Evolutionary conservation across 1,140 invertebrate species (phyloP).

Genomic region (Hycleus cichorii): DNA sequence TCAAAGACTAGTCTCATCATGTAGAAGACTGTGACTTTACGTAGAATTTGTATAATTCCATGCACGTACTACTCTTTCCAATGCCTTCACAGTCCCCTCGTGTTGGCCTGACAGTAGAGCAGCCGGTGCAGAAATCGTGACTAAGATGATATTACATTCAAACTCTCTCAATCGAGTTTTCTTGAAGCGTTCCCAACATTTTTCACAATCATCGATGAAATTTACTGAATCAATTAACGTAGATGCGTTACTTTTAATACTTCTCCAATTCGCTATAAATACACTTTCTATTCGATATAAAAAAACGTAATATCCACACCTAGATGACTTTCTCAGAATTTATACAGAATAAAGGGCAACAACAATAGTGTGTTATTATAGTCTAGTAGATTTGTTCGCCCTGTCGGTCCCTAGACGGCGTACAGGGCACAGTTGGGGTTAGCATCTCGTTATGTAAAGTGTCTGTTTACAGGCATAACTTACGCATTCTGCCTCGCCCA

Average conservation of each 20-base stretch:
- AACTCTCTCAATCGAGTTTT: conserved; percentile 12
- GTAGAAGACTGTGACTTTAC: conserved; percentile 5
- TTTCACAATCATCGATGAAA: not conserved
- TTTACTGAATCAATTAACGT: too few species aligned
- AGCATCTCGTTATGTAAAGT: conserved; percentile 41
- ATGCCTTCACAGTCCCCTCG: conserved; percentile 21
- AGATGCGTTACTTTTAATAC: too few species aligned
- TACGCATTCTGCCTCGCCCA: conserved; percentile 32
- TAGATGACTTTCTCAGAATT: too few species aligned
- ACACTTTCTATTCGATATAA: too few species aligned
- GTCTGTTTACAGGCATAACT: conserved; percentile 39
- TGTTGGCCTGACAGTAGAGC: not conserved
- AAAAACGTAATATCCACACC: not conserved
- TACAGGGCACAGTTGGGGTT: conserved; percentile 27
- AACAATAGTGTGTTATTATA: not conserved
- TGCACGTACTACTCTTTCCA: conserved; percentile 22
- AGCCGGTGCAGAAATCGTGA: conserved; percentile 32
- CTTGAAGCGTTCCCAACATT: conserved; percentile 13
- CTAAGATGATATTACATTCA: conserved; percentile 25
- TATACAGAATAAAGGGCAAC: too few species aligned
- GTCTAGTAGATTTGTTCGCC: conserved; percentile 9
- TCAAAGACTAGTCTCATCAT: conserved; percentile 16
- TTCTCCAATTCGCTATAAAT: too few species aligned
- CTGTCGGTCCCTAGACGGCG: conserved; percentile 6
- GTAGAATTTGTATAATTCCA: conserved; percentile 17